These are phyloP conservation scores for Conger conger DNA, from an alignment of 2,113 vertebrate species.

Conservation along the genomic window DNA sequence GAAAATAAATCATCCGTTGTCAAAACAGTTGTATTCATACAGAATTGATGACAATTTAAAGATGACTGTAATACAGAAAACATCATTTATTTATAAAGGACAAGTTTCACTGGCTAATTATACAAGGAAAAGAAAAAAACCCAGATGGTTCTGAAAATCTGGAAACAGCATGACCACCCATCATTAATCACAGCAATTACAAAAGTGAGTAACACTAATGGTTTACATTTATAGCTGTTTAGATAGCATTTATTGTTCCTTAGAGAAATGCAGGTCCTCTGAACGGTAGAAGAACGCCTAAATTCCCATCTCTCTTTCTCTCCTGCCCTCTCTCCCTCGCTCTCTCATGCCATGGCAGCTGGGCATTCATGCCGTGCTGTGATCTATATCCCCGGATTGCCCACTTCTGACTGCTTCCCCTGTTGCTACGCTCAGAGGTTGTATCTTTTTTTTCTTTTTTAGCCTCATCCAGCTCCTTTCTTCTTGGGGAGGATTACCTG, in stretches of 20 bases:
- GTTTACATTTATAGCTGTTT: slow-evolving; percentile 7
- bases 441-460: neutral
- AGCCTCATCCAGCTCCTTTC: slow-evolving; percentile 3
- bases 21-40: neutral
- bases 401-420: neutral
- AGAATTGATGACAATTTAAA: neutral
- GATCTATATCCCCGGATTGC: neutral
- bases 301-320: neutral
- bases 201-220: slow-evolving; percentile 4
- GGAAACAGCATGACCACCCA: neutral
- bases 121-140: neutral
- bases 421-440: neutral
- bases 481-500: neutral
- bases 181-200: slow-evolving; percentile 9
- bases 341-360: neutral
- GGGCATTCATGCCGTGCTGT: neutral
- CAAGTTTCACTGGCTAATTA: neutral
- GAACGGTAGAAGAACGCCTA: neutral
- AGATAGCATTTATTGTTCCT: slow-evolving; percentile 1
- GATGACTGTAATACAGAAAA: neutral
- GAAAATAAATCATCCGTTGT: neutral
- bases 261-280: neutral
- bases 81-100: neutral
- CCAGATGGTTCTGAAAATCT: neutral
- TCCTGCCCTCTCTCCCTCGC: neutral